Evolutionary conservation across 2,797 vertebrate species (phyloP).

Genomic region (Alca torda): DNA sequence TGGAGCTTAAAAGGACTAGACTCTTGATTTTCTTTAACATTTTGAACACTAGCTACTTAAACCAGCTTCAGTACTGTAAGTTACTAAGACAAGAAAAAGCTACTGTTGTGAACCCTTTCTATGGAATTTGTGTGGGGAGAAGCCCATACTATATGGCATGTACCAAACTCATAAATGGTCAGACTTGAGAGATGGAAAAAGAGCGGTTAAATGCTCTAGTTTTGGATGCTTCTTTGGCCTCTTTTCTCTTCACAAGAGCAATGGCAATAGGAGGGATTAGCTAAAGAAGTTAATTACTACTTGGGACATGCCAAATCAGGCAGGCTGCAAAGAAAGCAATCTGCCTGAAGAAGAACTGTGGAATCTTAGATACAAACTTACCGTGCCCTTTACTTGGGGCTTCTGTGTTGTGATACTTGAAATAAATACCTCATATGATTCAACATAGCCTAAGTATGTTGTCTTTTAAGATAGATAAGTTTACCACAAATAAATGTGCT

Average conservation of each 20-base stretch:
- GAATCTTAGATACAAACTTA: not conserved
- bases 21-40: not conserved
- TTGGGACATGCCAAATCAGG: not conserved
- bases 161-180: not conserved
- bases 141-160: fast-evolving
- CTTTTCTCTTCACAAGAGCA: not conserved
- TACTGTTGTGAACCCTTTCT: not conserved
- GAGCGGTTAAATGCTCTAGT: not conserved
- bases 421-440: not conserved
- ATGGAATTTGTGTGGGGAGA: not conserved
- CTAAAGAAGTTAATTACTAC: not conserved
- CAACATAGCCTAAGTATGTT: not conserved
- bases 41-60: not conserved
- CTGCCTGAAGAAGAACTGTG: not conserved
- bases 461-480: not conserved
- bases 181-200: not conserved
- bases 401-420: not conserved
- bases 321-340: fast-evolving
- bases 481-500: not conserved
- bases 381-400: not conserved
- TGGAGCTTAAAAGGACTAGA: not conserved
- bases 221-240: not conserved
- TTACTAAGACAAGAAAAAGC: not conserved
- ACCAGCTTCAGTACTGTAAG: not conserved
- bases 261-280: not conserved